phyloP scores from a whole-genome alignment of 1,140 invertebrate species.

The Zaprionus gabonicus region DNA sequence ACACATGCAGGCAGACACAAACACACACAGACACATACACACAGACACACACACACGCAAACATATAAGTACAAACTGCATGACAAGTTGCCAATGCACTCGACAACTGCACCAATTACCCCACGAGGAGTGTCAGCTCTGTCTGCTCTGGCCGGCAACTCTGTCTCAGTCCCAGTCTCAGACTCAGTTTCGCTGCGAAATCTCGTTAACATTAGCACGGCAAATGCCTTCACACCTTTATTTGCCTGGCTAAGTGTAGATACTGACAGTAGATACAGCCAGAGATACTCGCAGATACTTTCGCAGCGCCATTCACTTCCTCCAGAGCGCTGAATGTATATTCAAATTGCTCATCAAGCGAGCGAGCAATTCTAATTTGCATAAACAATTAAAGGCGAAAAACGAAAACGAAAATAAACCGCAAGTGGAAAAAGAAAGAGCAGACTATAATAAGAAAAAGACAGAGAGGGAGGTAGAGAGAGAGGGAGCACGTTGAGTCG shows the following conservation, averaged over 20 bases:
- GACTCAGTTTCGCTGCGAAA: slow-evolving; percentile 6
- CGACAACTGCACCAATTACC: slow-evolving; percentile 34
- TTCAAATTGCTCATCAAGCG: slow-evolving; percentile 69
- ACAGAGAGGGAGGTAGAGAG: slow-evolving; percentile 2
- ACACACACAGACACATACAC: slow-evolving; percentile 21
- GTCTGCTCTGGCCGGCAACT: not conserved
- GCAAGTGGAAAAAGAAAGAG: slow-evolving; percentile 14
- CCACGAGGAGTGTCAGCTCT: not conserved
- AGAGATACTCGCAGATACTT: slow-evolving; percentile 22
- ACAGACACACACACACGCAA: not conserved
- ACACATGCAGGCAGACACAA: slow-evolving; percentile 16
- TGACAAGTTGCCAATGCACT: slow-evolving; percentile 13
- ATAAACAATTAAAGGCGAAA: slow-evolving; percentile 75
- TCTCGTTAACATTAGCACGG: slow-evolving; percentile 45
- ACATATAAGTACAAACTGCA: not conserved
- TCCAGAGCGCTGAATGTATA: slow-evolving; percentile 44
- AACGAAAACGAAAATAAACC: slow-evolving; percentile 29
- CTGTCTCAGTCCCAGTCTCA: not conserved
- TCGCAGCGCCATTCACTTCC: slow-evolving; percentile 63
- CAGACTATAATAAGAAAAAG: slow-evolving; percentile 9
- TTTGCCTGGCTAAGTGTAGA: slow-evolving; percentile 56
- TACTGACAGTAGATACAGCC: slow-evolving; percentile 14
- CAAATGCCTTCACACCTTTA: slow-evolving; percentile 69
- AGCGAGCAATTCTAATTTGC: slow-evolving; percentile 70
- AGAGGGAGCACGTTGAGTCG: slow-evolving; percentile 9